These are phyloP conservation scores for Phyllotreta striolata DNA, from an alignment of 2,888 invertebrate genomes.

Conservation along the genomic window DNA sequence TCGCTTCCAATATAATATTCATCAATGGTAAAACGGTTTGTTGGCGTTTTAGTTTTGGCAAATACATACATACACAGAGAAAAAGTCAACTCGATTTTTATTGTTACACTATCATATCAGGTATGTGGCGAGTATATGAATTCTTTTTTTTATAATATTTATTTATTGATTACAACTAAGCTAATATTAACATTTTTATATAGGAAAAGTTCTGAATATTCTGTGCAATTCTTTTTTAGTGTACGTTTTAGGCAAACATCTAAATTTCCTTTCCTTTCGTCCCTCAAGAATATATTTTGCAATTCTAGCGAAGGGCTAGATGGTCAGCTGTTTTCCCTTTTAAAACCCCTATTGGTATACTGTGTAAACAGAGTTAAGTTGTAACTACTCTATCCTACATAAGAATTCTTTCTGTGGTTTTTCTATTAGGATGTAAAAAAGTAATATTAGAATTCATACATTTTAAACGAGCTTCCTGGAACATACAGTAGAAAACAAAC, in stretches of 20 bases:
- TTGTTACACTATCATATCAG: slow-evolving; percentile 11
- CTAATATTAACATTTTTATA: too few relatives aligned
- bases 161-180: too few relatives aligned
- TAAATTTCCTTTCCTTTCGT: slow-evolving; percentile 34
- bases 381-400: slow-evolving; percentile 35
- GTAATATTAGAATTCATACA: slow-evolving; percentile 36
- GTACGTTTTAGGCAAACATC: slow-evolving; percentile 21
- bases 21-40: slow-evolving; percentile 54
- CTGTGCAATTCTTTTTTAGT: slow-evolving; percentile 9
- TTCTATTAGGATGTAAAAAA: slow-evolving; percentile 22
- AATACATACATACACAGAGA: slow-evolving; percentile 8
- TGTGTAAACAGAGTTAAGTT: slow-evolving; percentile 58
- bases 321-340: slow-evolving; percentile 58
- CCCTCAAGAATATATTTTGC: slow-evolving; percentile 56
- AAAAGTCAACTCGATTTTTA: slow-evolving; percentile 1
- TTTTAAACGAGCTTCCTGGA: slow-evolving; percentile 19
- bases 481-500: slow-evolving; percentile 20
- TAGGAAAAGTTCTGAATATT: too few relatives aligned
- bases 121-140: not conserved
- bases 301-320: slow-evolving; percentile 57
- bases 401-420: slow-evolving; percentile 25
- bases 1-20: slow-evolving; percentile 57
- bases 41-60: slow-evolving; percentile 28
- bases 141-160: not conserved
- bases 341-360: slow-evolving; percentile 62